Evolutionary conservation across 2,113 vertebrate species (phyloP).

Genomic region (Mirounga angustirostris): DNA sequence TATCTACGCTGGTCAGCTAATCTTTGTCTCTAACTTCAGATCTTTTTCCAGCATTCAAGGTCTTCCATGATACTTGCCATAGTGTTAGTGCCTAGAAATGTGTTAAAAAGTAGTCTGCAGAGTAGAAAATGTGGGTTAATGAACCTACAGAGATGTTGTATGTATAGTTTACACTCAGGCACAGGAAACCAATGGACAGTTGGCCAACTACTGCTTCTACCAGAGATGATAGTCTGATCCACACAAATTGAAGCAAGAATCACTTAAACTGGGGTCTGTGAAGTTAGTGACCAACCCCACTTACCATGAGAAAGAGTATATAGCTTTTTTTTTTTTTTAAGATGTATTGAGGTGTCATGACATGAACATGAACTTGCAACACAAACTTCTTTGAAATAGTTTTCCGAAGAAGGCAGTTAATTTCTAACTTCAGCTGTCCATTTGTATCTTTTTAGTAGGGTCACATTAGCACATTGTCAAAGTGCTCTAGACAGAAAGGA

Average conservation of each 20-base stretch:
- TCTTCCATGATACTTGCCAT: neutral
- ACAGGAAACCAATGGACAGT: neutral
- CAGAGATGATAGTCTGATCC: neutral
- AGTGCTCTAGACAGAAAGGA: neutral
- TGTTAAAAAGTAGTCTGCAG: neutral
- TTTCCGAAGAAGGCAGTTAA: slow-evolving; percentile 54
- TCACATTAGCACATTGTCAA: slow-evolving; percentile 39
- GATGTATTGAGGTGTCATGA: neutral
- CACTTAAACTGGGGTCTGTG: neutral
- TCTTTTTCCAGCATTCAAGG: neutral
- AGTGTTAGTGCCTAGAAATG: neutral
- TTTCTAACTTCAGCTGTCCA: slow-evolving; percentile 49
- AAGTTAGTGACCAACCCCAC: neutral
- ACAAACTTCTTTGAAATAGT: slow-evolving; percentile 30
- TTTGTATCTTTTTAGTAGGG: slow-evolving; percentile 63
- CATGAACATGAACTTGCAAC: neutral
- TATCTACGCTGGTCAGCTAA: neutral
- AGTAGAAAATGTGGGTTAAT: neutral
- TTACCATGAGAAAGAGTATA: neutral
- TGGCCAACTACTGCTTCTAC: neutral
- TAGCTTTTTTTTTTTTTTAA: neutral
- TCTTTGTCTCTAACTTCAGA: neutral
- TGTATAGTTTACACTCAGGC: fast-evolving
- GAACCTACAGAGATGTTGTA: neutral
- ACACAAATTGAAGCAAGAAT: neutral